Evolutionary conservation across 30 jellyfish, hydroid and myxozoan species (phyloP).

Genomic region (Turritopsis rubra): DNA sequence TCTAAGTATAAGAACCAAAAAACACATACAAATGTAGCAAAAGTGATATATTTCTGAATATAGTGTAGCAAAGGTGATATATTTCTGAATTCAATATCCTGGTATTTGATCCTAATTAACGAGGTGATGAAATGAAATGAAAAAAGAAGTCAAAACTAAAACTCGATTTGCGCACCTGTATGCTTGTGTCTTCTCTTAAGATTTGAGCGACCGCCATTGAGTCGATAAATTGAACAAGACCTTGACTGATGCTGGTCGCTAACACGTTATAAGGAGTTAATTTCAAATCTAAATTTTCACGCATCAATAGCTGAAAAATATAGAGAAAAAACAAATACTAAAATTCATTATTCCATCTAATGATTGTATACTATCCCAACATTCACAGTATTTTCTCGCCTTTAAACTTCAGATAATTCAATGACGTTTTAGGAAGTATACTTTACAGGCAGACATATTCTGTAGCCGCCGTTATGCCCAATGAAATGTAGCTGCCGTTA

Average conservation of each 20-base stretch:
- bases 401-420: too few relatives aligned
- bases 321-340: not conserved
- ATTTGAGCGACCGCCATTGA: slow-evolving; percentile 89
- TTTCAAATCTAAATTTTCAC: slow-evolving; percentile 93
- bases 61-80: too few relatives aligned
- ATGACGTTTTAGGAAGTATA: too few relatives aligned
- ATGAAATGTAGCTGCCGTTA: too few relatives aligned
- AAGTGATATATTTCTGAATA: too few relatives aligned
- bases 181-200: slow-evolving; percentile 67
- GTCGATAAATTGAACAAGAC: slow-evolving; percentile 76
- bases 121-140: too few relatives aligned
- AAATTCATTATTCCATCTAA: slow-evolving; percentile 1
- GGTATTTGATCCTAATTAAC: too few relatives aligned
- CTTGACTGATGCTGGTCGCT: slow-evolving; percentile 94
- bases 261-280: slow-evolving; percentile 94
- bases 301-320: slow-evolving; percentile 51
- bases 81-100: too few relatives aligned
- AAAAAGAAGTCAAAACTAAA: not conserved
- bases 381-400: too few relatives aligned
- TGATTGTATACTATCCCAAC: too few relatives aligned
- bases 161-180: slow-evolving; percentile 56
- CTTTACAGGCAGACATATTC: too few relatives aligned
- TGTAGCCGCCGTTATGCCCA: too few relatives aligned
- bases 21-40: not conserved
- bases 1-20: slow-evolving; percentile 36